Base-by-base conservation (phyloP, 1,140 invertebrate genomes). In the Aphelinus atriplicis region DNA sequence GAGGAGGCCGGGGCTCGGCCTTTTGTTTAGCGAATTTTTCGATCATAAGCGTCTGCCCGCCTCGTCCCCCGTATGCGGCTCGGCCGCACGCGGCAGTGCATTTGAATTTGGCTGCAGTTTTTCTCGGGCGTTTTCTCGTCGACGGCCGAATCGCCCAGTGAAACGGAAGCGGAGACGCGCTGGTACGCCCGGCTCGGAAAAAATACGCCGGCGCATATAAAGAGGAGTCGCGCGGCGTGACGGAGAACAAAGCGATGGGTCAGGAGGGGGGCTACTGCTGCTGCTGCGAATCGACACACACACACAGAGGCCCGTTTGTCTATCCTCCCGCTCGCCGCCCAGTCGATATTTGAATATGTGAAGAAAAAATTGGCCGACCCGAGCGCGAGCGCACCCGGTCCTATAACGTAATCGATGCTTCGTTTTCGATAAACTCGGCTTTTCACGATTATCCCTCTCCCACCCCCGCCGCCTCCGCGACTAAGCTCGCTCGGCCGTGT, bases 11-110 rank as follows among this genome's bases (percentile, higher is more conserved):
- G 42, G 45, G 61, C 83, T 82, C 82, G 82, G 86, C 86, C 87
- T 88, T 87, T 87, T 88, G 87, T 87, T 87, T 87, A 87, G 86
- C 86, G 87, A 79, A 86, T 87, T 86, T 87, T 86, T 86, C 86
- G 83, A 88, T 88, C 85, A 87, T 88, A 85, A 87, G 83, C 82
- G 80, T 83, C 80, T 26, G 26, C 26, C 26, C 26, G 26, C 26
- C 26, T 26, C 26, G 26, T 26, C 26, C 26, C 26, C 26, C 10
- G 53, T n/a, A 47, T 53, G 65, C 69, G 79, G 77, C 78, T 77
- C 75, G 75, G 4, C 51, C 51, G 51, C 9, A 9, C 51, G 4
- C 51, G 51, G 51, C 51, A 79, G 77, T 81, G 81, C 80, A 81
- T 81, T 80, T 78, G 76, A 80, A 80, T 81, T 82, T 81, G 76